A percentile compares a stretch with the other conserved stretches of the same genome.
phyloP scores from a whole-genome alignment of 2,113 vertebrate species.

The Nestor notabilis region DNA sequence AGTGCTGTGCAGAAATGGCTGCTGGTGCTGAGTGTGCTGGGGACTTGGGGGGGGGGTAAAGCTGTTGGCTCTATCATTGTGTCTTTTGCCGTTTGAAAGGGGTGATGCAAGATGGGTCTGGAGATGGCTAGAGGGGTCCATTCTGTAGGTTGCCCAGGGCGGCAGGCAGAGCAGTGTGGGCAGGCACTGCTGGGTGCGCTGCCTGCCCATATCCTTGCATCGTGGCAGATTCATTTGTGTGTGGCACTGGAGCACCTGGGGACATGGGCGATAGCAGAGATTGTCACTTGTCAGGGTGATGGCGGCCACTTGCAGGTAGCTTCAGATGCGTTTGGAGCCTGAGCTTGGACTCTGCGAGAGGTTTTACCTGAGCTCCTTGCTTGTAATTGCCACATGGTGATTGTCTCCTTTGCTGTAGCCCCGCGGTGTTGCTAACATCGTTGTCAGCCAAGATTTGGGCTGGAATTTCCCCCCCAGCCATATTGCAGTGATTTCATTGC shows the following conservation, averaged over 20 bases:
- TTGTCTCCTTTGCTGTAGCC: rapidly evolving
- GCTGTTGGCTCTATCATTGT: neutral
- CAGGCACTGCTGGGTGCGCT: neutral
- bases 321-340: neutral
- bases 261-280: rapidly evolving
- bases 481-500: neutral
- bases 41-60: neutral
- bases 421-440: rapidly evolving
- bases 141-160: neutral
- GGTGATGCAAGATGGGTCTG: neutral
- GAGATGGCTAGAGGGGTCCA: neutral
- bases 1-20: neutral
- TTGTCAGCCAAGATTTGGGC: neutral
- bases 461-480: neutral
- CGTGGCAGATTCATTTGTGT: rapidly evolving
- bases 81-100: neutral
- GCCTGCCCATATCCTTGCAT: neutral
- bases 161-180: rapidly evolving
- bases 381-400: rapidly evolving
- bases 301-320: neutral
- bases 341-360: neutral
- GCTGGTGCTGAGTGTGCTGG: neutral
- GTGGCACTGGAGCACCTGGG: neutral
- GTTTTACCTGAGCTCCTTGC: neutral
- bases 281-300: rapidly evolving